These are phyloP conservation scores for Pasiphila rectangulata DNA, from an alignment of 2,888 invertebrate species.

Conservation along the genomic window DNA sequence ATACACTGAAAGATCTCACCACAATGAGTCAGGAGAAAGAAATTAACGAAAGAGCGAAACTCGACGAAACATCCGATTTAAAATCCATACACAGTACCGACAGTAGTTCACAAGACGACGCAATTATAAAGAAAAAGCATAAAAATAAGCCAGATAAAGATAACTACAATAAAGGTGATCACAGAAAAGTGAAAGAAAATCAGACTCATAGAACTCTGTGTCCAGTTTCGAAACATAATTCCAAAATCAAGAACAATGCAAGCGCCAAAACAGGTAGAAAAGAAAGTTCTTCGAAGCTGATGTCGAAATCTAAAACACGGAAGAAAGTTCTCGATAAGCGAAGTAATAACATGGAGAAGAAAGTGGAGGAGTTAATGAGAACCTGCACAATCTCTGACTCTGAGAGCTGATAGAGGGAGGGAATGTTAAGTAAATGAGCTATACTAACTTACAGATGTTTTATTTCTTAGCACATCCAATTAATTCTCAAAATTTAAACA, in stretches of 20 bases:
- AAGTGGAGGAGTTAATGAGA: conserved; percentile 60
- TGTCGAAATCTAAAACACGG: conserved; percentile 49
- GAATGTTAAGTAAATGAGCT: conserved; percentile 27
- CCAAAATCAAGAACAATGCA: conserved; percentile 33
- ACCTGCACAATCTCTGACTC: conserved; percentile 53
- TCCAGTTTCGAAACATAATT: conserved; percentile 38
- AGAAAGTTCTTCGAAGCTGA: conserved; percentile 38
- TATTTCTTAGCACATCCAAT: conserved; percentile 22
- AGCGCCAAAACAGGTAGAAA: conserved; percentile 40
- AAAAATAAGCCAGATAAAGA: conserved; percentile 36
- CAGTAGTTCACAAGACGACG: conserved; percentile 37
- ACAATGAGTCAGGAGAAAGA: conserved; percentile 60
- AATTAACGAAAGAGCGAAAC: conserved; percentile 49
- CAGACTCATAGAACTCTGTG: conserved; percentile 53
- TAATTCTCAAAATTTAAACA: neutral
- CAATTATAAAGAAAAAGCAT: conserved; percentile 41
- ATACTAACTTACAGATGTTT: conserved; percentile 29
- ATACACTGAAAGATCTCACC: conserved; percentile 59
- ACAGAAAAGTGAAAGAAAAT: conserved; percentile 46
- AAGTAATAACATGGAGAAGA: conserved; percentile 56
- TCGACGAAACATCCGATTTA: conserved; percentile 34
- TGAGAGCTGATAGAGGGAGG: conserved; percentile 35
- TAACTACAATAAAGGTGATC: conserved; percentile 43
- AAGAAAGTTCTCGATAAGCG: conserved; percentile 45
- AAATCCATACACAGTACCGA: conserved; percentile 46